Evolutionary conservation across 1,140 invertebrate genomes (phyloP), one percentile per base, ranked within the genome.

Genomic region (Drosophila ananassae): DNA sequence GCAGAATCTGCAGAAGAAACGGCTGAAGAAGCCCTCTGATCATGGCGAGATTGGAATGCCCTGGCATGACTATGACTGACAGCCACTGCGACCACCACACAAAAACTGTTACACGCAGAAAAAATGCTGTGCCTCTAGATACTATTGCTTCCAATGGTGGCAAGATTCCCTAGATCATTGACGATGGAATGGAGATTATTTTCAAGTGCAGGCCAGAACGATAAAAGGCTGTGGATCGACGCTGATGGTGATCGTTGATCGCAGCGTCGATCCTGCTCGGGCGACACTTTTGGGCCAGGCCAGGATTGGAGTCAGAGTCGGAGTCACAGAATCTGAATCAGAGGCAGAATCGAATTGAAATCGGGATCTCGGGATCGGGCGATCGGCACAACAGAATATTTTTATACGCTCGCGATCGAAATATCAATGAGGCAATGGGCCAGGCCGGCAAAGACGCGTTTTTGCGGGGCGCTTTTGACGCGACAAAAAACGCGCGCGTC

Each of bases 341-440:
- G 28, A 34, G 57, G 34, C 13, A 53, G 64, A 39, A 52, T 72
- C 50, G 30, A 32, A 74, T 52, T 28, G 56, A 25, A 66, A 79
- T 73, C 73, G 62, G 56, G 51, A 73, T 73, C 61, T 62, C 58
- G 58, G 32, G 50, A 66, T 66, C 76, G 66, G 47, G 30, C 22
- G 7, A 28, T 37, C 41, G 48, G 46, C 67, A 30, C 75, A 78
- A 89, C 90, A 91, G 87, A 91, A 91, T 91, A 91, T 91, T 91
- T 91, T 90, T 91, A 90, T 90, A 91, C 90, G 90, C 81, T 91
- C 90, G 90, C 90, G 90, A 67, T 91, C 82, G 73, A 91, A 91
- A 91, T 91, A 90, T 91, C 79, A 91, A 91, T 91, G 90, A 91
- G 90, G 73, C 60, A 62, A 39, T 12, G 39, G 41, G 10, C 41